phyloP scores from a whole-genome alignment of 2,888 invertebrate genomes.

The Laothoe populi region DNA sequence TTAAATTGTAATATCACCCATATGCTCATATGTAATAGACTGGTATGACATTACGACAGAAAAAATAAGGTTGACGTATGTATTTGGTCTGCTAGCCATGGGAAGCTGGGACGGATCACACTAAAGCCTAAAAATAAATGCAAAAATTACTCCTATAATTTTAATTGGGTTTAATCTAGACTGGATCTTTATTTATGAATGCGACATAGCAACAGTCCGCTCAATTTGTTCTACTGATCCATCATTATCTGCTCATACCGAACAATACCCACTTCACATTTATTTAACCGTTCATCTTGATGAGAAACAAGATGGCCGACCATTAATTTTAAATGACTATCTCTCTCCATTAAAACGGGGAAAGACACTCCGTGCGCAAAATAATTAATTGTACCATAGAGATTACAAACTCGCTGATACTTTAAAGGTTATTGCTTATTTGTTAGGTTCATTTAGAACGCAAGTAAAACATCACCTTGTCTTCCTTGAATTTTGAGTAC shows the following conservation, averaged over 20 bases:
- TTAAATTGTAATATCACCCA: too few species aligned
- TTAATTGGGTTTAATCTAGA: too few species aligned
- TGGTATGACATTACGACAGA: too few species aligned
- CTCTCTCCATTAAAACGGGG: constrained; percentile 61
- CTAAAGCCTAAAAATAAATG: too few species aligned
- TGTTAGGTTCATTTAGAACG: constrained; percentile 24
- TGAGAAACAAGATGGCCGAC: constrained; percentile 64
- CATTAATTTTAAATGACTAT: constrained; percentile 72
- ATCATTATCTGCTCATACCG: constrained; percentile 18
- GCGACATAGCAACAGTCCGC: neutral
- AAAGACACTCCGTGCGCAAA: constrained; percentile 59
- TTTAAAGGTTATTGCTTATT: constrained; percentile 41
- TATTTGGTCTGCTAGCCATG: too few species aligned
- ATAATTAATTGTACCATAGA: constrained; percentile 65
- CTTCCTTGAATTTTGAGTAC: neutral
- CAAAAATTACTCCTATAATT: too few species aligned
- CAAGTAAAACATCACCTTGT: neutral
- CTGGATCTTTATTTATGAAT: too few species aligned
- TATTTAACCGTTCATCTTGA: constrained; percentile 64
- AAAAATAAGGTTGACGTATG: too few species aligned
- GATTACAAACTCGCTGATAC: constrained; percentile 49
- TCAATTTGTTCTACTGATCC: constrained; percentile 26
- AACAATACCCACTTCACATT: constrained; percentile 45
- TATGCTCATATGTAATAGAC: too few species aligned
- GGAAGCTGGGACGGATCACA: too few species aligned